A percentile compares a stretch with the other conserved stretches of the same genome.
Conservation (phyloP, 1,140 invertebrate genomes). For the Cydia fagiglandana region DNA sequence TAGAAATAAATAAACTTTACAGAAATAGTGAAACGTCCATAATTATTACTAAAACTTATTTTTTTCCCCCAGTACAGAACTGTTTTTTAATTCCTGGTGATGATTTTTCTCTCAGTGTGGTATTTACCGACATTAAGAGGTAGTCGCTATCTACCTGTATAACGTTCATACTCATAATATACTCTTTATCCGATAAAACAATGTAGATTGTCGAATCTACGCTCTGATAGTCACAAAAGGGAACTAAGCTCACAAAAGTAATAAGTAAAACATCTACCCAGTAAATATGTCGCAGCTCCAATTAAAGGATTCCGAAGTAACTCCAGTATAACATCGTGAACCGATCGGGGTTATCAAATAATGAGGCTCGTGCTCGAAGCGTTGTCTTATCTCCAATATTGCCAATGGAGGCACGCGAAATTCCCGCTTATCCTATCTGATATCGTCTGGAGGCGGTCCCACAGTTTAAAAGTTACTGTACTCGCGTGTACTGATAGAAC, state of each 20-base stretch:
- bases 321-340: slow-evolving; percentile 10
- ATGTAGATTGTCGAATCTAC: no score
- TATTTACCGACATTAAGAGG: no score
- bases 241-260: not conserved
- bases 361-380: slow-evolving; percentile 4
- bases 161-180: no score
- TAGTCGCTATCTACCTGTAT: no score
- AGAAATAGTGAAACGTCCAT: no score
- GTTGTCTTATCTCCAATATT: slow-evolving; percentile 13
- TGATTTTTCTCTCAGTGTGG: no score
- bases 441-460: not conserved
- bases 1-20: no score
- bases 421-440: not conserved
- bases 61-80: no score
- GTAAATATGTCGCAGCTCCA: not conserved
- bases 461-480: not conserved
- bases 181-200: no score
- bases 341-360: slow-evolving; percentile 9
- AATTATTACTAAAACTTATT: no score
- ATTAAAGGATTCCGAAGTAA: not conserved
- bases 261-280: not conserved
- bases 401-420: slow-evolving; percentile 12
- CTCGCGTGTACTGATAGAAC: not conserved
- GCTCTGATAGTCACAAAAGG: not conserved
- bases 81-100: no score